phyloP scores from a whole-genome alignment of 2,888 invertebrate species.

The Mesopsocus fuscifrons region DNA sequence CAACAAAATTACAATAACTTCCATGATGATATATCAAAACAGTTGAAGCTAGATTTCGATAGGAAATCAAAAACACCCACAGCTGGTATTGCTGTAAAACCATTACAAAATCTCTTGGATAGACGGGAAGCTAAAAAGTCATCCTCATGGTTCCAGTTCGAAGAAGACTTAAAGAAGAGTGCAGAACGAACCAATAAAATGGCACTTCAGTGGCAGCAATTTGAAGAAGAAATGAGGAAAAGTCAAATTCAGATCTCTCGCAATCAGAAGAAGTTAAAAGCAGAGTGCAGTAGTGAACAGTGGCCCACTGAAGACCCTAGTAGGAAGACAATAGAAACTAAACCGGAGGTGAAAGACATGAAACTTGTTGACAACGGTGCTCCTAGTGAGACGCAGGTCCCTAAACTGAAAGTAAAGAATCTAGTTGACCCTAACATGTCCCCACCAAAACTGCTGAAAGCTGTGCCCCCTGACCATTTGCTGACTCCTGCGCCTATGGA shows the following conservation, averaged over 20 bases:
- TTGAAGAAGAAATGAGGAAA: conserved; percentile 13
- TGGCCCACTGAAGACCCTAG: conserved; percentile 10
- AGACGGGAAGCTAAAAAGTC: conserved; percentile 5
- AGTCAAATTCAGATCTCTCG: conserved; percentile 6
- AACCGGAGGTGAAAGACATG: conserved; percentile 17
- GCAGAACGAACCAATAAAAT: conserved; percentile 3
- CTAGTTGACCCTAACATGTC: conserved; percentile 24
- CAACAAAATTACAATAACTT: conserved; percentile 1
- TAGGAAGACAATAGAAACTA: conserved; percentile 11
- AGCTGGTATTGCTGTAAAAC: conserved; percentile 24
- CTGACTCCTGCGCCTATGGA: neutral
- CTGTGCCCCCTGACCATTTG: conserved; percentile 22
- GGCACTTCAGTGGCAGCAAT: conserved; percentile 24
- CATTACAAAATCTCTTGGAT: conserved; percentile 38
- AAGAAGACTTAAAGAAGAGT: conserved; percentile 4
- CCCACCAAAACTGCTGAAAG: conserved; percentile 21
- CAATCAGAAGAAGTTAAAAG: conserved; percentile 7
- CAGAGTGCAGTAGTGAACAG: conserved; percentile 7
- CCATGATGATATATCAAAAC: neutral
- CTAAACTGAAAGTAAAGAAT: conserved; percentile 28
- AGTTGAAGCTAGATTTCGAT: neutral
- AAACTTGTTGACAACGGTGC: neutral
- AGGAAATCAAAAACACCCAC: conserved; percentile 12
- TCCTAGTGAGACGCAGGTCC: conserved; percentile 16
- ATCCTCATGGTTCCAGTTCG: conserved; percentile 3